Evolutionary conservation across 1,140 invertebrate genomes (phyloP), one percentile per base, ranked within the genome.

Genomic region (Lepidotrigona ventralis): DNA sequence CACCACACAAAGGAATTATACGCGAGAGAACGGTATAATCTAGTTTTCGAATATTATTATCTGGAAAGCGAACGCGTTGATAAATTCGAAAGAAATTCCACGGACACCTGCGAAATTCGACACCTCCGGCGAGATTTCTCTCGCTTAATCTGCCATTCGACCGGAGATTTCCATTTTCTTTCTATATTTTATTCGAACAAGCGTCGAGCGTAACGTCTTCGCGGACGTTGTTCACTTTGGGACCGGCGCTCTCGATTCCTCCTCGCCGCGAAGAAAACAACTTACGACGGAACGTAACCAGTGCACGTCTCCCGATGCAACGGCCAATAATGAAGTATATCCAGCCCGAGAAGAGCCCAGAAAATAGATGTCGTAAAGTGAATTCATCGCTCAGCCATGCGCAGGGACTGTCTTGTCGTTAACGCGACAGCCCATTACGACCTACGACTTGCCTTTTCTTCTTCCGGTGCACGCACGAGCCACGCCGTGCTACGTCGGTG

Each of bases 251-350:
- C 26, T 53, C 66, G 71, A 77, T 79, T 79, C 54, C 68, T 79
- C 58, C 58, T 85, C 79, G 78, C 68, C 69, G 68, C 19, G 72
- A 69, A 68, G 77, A 77, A 46, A 74, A 63, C 75, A 84, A 78
- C 58, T 75, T 72, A 73, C 66, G 76, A 74, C 29, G 29, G 74
- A 73, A 56, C 9, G 70, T 26, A 77, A 82, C 75, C 58, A 17
- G 73, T 73, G 66, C 78, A 78, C 71, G 56, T 82, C 56, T 54
- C 79, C 69, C 73, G 76, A 89, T 83, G 77, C 76, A 78, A 86
- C 74, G 86, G 79, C 86, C 86, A 81, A 90, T 91, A 91, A 91
- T 89, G 90, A 91, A 89, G 83, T 88, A 88, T 84, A 88, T 84
- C 83, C 76, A 68, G 79, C 64, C 39, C 64, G 69, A 58, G 81